These are phyloP conservation scores for Sarcophaga bullata DNA, from an alignment of 1,140 invertebrate genomes.

Conservation along the genomic window DNA sequence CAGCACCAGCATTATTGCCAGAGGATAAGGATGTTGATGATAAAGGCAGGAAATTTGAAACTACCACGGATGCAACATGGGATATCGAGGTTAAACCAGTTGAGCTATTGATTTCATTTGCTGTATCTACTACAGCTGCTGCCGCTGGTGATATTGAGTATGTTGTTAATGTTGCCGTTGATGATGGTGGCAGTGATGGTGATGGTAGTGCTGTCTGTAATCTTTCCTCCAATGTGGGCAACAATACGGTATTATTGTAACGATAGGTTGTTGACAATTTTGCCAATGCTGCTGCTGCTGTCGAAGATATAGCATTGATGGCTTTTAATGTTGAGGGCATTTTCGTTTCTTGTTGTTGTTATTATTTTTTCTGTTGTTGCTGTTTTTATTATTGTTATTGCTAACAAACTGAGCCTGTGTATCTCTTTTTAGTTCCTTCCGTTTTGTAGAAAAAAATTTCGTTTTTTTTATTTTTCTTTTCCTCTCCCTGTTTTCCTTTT, in stretches of 20 bases:
- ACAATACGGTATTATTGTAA: constrained; percentile 23
- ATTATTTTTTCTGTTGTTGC: neutral
- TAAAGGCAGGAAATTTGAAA: constrained; percentile 49
- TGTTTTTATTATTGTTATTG: constrained; percentile 1
- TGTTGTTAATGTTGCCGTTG: neutral
- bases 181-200: neutral
- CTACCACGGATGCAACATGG: constrained; percentile 40
- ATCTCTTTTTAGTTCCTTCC: neutral
- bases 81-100: constrained; percentile 39
- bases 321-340: constrained; percentile 35
- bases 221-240: constrained; percentile 20
- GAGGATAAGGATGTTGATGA: constrained; percentile 30
- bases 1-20: neutral
- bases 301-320: constrained; percentile 13
- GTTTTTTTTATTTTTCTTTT: neutral
- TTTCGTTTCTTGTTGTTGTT: constrained; percentile 6
- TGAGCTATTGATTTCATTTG: constrained; percentile 34
- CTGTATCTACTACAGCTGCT: neutral
- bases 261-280: constrained; percentile 31
- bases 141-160: neutral
- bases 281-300: neutral
- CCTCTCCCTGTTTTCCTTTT: neutral
- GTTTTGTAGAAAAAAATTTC: neutral
- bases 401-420: neutral
- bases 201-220: neutral